A percentile compares a stretch with the other conserved stretches of the same genome.
phyloP scores from a whole-genome alignment of 2,113 vertebrate genomes.

The Heterochromis multidens region DNA sequence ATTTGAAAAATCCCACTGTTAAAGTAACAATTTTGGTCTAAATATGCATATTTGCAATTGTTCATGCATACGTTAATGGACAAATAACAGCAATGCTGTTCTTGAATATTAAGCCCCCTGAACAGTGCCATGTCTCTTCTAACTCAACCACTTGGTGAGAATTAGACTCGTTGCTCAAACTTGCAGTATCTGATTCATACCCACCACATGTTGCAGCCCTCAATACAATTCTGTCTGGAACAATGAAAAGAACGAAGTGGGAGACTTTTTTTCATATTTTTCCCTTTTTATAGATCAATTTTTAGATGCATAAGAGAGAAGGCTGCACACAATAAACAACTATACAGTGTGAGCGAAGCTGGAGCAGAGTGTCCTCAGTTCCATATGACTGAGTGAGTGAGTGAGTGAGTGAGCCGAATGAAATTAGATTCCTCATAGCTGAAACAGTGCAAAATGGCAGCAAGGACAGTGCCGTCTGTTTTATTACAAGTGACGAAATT shows the following conservation, averaged over 20 bases:
- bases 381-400: too few relatives aligned
- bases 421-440: conserved; percentile 16
- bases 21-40: not conserved
- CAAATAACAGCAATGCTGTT: not conserved
- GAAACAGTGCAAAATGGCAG: not conserved
- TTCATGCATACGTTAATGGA: not conserved
- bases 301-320: not conserved
- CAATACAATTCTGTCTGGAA: not conserved
- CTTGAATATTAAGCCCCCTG: not conserved
- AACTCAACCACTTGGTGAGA: not conserved
- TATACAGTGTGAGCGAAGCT: not conserved
- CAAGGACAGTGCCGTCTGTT: not conserved
- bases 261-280: not conserved
- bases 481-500: not conserved
- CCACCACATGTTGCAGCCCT: not conserved
- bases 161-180: not conserved
- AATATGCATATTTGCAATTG: not conserved
- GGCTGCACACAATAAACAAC: not conserved
- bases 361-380: not conserved
- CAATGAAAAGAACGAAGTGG: not conserved
- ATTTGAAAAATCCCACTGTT: not conserved
- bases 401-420: conserved; percentile 15
- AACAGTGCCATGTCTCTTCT: not conserved
- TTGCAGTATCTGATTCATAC: not conserved
- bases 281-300: not conserved